These are phyloP conservation scores for Barbus barbus DNA, from an alignment of 2,113 vertebrate genomes.

Conservation along the genomic window DNA sequence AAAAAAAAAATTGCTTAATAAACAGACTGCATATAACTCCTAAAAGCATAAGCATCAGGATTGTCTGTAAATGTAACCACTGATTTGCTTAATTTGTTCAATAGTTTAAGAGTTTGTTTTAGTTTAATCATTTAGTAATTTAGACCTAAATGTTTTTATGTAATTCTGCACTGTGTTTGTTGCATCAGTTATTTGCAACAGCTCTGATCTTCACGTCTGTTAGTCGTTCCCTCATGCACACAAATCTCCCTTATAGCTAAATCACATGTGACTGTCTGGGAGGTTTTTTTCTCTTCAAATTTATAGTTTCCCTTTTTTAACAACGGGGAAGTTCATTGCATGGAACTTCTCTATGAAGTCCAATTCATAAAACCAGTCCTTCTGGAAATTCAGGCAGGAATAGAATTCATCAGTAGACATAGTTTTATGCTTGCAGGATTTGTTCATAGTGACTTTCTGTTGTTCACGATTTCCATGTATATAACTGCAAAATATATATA, in stretches of 20 bases:
- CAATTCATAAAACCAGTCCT: neutral
- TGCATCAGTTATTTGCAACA: neutral
- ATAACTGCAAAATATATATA: neutral
- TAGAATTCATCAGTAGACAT: neutral
- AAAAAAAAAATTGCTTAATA: neutral
- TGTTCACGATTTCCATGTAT: neutral
- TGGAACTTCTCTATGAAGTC: neutral
- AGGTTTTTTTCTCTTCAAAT: neutral
- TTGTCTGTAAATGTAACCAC: neutral
- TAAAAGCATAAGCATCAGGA: neutral
- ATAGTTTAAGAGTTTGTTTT: neutral
- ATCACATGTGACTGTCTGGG: conserved; percentile 54
- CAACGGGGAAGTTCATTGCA: neutral
- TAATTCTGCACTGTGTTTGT: neutral
- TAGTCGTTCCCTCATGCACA: conserved; percentile 22
- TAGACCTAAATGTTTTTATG: neutral
- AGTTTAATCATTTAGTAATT: neutral
- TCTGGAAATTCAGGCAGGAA: neutral
- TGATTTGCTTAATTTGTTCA: neutral
- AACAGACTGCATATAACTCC: neutral
- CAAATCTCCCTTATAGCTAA: conserved; percentile 64
- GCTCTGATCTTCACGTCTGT: neutral
- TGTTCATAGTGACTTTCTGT: neutral
- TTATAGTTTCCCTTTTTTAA: conserved; percentile 55
- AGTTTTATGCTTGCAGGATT: neutral